phyloP scores from a whole-genome alignment of 2,888 invertebrate genomes.

The Cabera pusaria region DNA sequence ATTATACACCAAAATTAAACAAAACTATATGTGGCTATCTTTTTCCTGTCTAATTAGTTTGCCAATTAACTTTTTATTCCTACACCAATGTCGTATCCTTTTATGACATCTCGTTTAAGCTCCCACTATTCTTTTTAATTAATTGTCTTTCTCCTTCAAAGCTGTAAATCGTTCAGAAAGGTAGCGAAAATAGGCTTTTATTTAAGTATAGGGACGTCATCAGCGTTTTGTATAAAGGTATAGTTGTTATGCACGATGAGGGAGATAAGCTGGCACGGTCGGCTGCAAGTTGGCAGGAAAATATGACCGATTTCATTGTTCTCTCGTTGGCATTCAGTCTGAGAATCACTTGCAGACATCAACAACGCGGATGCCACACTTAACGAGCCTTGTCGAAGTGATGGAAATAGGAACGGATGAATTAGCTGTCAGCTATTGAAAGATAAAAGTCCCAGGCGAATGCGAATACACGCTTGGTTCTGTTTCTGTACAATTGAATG shows the following conservation, averaged over 20 bases:
- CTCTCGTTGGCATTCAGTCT: conserved; percentile 67
- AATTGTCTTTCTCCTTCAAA: conserved; percentile 31
- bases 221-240: conserved; percentile 68
- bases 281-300: conserved; percentile 75
- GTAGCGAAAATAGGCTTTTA: conserved; percentile 67
- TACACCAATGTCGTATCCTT: conserved; percentile 24
- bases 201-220: conserved; percentile 68
- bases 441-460: conserved; percentile 61
- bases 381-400: conserved; percentile 81
- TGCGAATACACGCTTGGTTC: conserved; percentile 54
- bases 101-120: conserved; percentile 27
- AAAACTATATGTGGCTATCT: too few relatives aligned
- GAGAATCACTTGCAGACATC: conserved; percentile 81
- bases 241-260: conserved; percentile 74
- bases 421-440: conserved; percentile 74
- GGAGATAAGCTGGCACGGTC: conserved; percentile 74
- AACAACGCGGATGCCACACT: conserved; percentile 76
- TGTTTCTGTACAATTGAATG: conserved; percentile 60
- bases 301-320: conserved; percentile 83
- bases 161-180: conserved; percentile 59
- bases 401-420: conserved; percentile 76
- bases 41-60: conserved; percentile 20
- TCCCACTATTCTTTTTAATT: conserved; percentile 29
- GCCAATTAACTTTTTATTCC: conserved; percentile 25
- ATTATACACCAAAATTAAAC: too few relatives aligned